Evolutionary conservation across 2,888 invertebrate species (phyloP).

Genomic region (Drosophila infuscata): DNA sequence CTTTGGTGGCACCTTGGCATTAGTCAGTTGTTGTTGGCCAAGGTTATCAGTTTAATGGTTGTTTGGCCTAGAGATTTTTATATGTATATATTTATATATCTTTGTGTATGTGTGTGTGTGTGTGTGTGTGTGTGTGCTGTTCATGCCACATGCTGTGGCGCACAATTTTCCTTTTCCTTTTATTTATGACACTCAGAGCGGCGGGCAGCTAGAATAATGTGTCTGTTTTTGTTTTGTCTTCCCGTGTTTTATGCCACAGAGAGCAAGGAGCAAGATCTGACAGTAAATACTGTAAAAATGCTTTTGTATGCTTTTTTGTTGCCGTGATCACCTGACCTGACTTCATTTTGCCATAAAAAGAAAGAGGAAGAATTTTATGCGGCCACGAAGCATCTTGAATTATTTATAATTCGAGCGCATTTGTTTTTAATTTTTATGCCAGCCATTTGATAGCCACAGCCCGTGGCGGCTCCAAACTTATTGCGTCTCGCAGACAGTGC

Average conservation of each 20-base stretch:
- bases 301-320: conserved; percentile 47
- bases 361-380: conserved; percentile 54
- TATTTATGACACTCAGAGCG: conserved; percentile 62
- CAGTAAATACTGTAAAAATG: conserved; percentile 50
- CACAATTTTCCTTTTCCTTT: conserved; percentile 37
- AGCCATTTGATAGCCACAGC: conserved; percentile 11
- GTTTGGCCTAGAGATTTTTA: conserved; percentile 71
- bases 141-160: conserved; percentile 62
- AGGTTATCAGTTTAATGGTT: conserved; percentile 81
- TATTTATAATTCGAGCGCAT: conserved; percentile 56
- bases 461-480: background rate
- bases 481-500: conserved; percentile 22
- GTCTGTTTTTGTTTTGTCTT: background rate
- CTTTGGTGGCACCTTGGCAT: conserved; percentile 20
- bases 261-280: conserved; percentile 37
- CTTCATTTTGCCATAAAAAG: conserved; percentile 25
- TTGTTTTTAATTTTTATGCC: conserved; percentile 60
- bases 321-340: conserved; percentile 47
- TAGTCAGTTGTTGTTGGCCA: conserved; percentile 34
- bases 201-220: conserved; percentile 34
- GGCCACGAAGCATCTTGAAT: conserved; percentile 64
- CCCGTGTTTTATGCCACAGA: background rate
- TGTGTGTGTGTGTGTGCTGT: background rate
- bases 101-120: background rate
- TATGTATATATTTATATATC: conserved; percentile 23